These are phyloP conservation scores for Gopherus evgoodei DNA, from an alignment of 2,113 vertebrate genomes.

Conservation along the genomic window DNA sequence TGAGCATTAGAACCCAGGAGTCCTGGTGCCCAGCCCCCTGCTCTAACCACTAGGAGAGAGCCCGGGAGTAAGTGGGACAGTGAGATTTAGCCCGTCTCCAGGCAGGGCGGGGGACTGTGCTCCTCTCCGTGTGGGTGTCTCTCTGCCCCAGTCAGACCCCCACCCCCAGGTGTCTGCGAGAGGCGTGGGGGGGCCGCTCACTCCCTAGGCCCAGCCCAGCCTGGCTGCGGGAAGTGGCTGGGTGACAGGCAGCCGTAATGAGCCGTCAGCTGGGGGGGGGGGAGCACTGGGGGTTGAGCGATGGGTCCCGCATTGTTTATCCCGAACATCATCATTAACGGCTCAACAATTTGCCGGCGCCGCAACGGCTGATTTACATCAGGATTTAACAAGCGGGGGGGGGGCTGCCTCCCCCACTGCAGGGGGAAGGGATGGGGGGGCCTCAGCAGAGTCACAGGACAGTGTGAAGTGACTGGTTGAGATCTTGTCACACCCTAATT, in stretches of 20 bases:
- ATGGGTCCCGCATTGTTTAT: conserved; percentile 12
- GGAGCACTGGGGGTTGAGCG: neutral
- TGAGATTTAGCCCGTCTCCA: no score
- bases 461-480: neutral
- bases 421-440: neutral
- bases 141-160: no score
- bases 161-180: no score
- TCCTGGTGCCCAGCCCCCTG: no score
- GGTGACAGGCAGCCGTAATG: neutral
- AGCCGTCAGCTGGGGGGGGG: neutral
- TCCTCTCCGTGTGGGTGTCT: no score
- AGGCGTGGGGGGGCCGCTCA: no score
- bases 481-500: neutral
- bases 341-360: conserved; percentile 14
- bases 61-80: no score
- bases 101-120: no score
- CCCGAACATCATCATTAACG: neutral
- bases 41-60: no score
- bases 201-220: no score
- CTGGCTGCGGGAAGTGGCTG: no score
- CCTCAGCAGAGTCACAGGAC: neutral
- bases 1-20: no score
- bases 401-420: neutral
- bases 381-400: neutral
- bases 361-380: conserved; percentile 20